Evolutionary conservation across 1,140 invertebrate species (phyloP).

Genomic region (Mylabris phalerata): DNA sequence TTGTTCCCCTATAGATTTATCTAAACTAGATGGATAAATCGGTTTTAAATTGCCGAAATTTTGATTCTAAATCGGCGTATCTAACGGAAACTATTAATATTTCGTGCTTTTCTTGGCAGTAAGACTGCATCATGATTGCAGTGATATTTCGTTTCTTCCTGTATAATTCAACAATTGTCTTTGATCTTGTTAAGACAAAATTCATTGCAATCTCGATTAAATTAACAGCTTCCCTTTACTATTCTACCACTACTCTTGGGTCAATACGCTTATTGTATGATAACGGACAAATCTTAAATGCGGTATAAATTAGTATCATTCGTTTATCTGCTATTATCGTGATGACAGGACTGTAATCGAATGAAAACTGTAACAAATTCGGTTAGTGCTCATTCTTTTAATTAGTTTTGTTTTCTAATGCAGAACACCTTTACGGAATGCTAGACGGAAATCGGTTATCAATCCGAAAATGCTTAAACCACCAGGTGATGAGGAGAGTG

Average conservation of each 20-base stretch:
- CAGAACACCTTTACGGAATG: conserved; percentile 39
- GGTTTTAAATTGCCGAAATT: too few relatives aligned
- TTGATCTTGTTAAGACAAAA: too few relatives aligned
- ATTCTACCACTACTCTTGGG: not conserved
- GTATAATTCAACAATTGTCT: too few relatives aligned
- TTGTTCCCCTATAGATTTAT: too few relatives aligned
- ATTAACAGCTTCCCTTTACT: conserved; percentile 4
- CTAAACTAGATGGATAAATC: too few relatives aligned
- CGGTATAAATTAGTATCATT: conserved; percentile 8
- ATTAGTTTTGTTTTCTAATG: conserved; percentile 16
- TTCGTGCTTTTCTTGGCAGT: too few relatives aligned
- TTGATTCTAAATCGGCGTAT: too few relatives aligned
- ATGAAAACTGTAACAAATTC: conserved; percentile 11
- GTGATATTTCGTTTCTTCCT: too few relatives aligned
- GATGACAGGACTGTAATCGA: conserved; percentile 8
- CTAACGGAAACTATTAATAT: too few relatives aligned
- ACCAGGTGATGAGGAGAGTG: conserved; percentile 42
- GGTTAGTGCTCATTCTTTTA: conserved; percentile 1
- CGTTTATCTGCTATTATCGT: not conserved
- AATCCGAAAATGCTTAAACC: conserved; percentile 38
- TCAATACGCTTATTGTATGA: conserved; percentile 4
- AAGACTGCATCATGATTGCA: too few relatives aligned
- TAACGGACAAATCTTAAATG: conserved; percentile 4
- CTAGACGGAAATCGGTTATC: conserved; percentile 42
- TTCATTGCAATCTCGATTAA: too few relatives aligned